Base-by-base conservation (phyloP, 2,113 vertebrate genomes). In the Zosterops hypoxanthus region DNA sequence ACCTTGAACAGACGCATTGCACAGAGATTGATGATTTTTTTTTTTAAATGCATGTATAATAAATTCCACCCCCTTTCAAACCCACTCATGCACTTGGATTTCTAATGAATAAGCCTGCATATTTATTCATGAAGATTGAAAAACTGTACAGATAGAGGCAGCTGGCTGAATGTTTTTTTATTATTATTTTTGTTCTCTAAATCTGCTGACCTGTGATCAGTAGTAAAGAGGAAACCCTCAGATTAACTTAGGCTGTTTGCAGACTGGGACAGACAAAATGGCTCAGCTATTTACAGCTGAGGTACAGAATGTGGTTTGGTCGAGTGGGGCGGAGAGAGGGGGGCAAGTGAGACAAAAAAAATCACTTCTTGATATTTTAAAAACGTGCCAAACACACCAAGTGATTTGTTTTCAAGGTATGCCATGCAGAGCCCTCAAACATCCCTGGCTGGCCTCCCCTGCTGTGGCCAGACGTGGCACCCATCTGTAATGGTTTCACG, bases 121-220 rank as follows among this genome's bases (percentile, higher is more conserved):
- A 82, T 96, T 96, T 97, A 94, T 95, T 96, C 83, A 92, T 94
- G 94, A 95, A 94, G 94, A 96, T 97, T 94, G 95, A 90, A 95
- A 82, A 70, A 95, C 86, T 78, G 60, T 70, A 81, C 79, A 82
- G 90, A 95, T 75, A 90, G 92, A 94, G 82, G 82, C 95, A 96
- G 80, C 94, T 96, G 93, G 90, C 68, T 91, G 84, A 80, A 69
- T 46, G 55, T 82, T 57, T 68, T 75, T 56, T 50, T 25, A 3
- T 70, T 34, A 56, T 82, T 77, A 49, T 82, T 82, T 83, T 66
- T 33, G 31, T 21, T 15, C 44, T 81, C 28, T 86, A 83, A 93
- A 95, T 95, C 82, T 95, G 86, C 76, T 95, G 94, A 90, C 86
- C 85, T 81, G 50, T 86, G 61, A 59, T 86, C 17, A 60, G 69